Base-by-base conservation (phyloP, 2,113 vertebrate species). In the Sylvilagus bachmani region DNA sequence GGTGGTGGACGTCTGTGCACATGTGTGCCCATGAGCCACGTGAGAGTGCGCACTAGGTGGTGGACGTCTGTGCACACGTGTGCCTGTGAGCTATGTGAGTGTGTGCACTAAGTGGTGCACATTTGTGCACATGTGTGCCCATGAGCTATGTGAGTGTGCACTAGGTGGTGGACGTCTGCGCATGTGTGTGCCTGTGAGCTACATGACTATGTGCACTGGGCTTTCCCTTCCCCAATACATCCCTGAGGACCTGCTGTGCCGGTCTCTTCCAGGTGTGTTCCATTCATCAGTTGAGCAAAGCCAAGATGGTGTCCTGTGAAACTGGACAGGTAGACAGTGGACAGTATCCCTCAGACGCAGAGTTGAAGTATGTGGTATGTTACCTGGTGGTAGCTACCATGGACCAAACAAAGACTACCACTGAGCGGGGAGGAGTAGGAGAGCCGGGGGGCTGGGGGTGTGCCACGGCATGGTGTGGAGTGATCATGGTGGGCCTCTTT, bases 31-130 rank as follows among this genome's bases (percentile, higher is more conserved):
- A 6, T 44, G 44, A 44, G 44, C 44, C 7, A 44, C 7, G 44
- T 44, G 44, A 44, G 44, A 6, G 44, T 44, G 38, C 5, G 38
- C 5, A 44, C 38, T 6, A 44, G 66, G n/a, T 29, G 49, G 25
- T 25, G 61, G 22, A 12, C 81, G 22, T 29, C 24, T 21, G 1
- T 0, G 1, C 1, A 17, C 22, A 7, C 7, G 7, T 10, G 19
- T 44, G 38, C 38, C 38, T 5, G 4, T 44, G 38, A 44, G 38
- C 38, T 6, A 44, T 5, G 38, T 38, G 38, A 38, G 38, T 3
- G 55, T 62, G 31, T 24, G 36, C 33, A 33, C 1, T 2, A 21
- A 10, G 1, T 31, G n/a, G 51, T 58, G 11, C 38, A 69, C n/a
- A 58, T 24, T 74, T 82, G 1, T 29, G 62, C 4, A 25, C 38